Evolutionary conservation across 1,140 invertebrate species (phyloP), one percentile per base, ranked within the genome.

Genomic region (Anadara kagoshimensis): DNA sequence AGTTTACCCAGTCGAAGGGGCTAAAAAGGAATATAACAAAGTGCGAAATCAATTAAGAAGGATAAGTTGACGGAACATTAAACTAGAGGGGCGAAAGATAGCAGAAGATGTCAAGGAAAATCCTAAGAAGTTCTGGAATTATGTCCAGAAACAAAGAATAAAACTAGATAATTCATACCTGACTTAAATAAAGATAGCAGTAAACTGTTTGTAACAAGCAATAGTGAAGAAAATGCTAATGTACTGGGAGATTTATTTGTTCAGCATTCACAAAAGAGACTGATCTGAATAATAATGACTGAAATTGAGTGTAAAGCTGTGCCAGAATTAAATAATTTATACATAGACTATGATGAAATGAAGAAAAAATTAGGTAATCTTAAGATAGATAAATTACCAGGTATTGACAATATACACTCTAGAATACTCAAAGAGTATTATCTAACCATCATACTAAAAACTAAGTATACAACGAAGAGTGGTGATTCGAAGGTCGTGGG

Each of bases 61-160:
- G 36, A 12, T 53, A 18, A 66, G 10, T 36, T 4, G 49, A 66
- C 20, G 22, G 26, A 2, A 11, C 10, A 24, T 5, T 26, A 64
- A 20, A 49, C 12, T 16, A 53, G 22, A 18, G 22, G 49, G 22
- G 18, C 18, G 10, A 18, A 53, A 53, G 24, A 56, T 56, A 7
- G 54, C 54, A 3, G 14, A 29, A 1, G 29, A 53, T 29, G 47
- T 44, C 14, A 66, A 66, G 54, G 26, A 36, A 12, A 51, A 66
- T 53, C 63, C 47, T 5, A 66, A 54, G 47, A n/a, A 12, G 24
- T 20, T 68, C n/a, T 68, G 51, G 51, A 43, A 61, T 16, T 59
- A 69, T 43, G 54, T 61, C 0, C 57, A 69, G 14, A 43, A n/a
- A n/a, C 56, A 26, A 69, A 69, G 36, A 51, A n/a, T 14, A 69